Conservation (phyloP, 2,797 vertebrate genomes). For the Poecilia wingei region DNA sequence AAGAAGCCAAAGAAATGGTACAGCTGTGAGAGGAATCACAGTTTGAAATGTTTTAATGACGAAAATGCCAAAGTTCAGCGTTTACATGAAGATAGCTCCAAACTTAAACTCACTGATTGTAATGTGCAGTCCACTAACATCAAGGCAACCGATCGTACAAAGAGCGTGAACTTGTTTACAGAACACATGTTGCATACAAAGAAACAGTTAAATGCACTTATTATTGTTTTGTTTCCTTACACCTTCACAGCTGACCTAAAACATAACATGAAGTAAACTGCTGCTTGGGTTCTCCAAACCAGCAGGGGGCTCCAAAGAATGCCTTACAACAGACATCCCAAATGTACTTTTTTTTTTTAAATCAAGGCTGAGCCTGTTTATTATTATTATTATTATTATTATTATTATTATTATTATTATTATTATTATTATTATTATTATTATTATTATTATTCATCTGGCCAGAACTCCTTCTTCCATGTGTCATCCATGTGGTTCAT, state of each 20-base stretch:
- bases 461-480: not conserved
- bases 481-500: not conserved
- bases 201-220: not conserved
- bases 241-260: not conserved
- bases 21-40: constrained; percentile 78
- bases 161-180: not conserved
- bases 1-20: constrained; percentile 92
- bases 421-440: too few species aligned
- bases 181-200: not conserved
- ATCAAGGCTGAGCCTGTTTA: not conserved
- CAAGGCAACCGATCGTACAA: not conserved
- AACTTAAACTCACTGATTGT: not conserved
- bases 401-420: too few species aligned
- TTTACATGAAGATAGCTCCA: not conserved
- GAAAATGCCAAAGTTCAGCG: not conserved
- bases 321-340: not conserved
- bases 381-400: too few species aligned
- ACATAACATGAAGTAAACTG: not conserved
- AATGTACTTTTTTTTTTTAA: not conserved
- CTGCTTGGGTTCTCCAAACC: not conserved
- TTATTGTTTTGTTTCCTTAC: not conserved
- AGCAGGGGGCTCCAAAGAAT: not conserved
- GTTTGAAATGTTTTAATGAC: not conserved
- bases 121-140: not conserved
- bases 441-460: not conserved